Conservation (phyloP, 92 coral and sea anemone species). For the Heteractis magnifica region DNA sequence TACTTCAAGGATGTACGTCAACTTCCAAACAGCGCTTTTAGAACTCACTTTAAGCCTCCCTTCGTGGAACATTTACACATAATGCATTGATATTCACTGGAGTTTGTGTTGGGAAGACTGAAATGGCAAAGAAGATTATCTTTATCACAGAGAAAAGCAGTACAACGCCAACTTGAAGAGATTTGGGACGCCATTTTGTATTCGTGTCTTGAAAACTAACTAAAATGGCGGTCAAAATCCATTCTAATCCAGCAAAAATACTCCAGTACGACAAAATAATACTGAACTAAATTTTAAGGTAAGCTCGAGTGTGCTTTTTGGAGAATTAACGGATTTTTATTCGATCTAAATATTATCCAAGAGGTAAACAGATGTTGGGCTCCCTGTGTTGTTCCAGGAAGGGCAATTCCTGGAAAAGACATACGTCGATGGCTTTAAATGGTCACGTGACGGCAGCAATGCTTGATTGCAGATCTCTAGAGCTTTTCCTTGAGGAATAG, state of each 20-base stretch:
- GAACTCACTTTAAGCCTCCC: neutral
- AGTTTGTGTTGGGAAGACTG: neutral
- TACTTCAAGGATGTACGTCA: too few species aligned
- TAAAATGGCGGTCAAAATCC: too few species aligned
- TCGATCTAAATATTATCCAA: neutral
- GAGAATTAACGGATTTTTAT: neutral
- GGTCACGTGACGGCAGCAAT: too few species aligned
- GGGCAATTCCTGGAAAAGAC: too few species aligned
- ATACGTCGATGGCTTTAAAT: too few species aligned
- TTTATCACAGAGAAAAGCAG: neutral
- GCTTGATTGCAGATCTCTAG: too few species aligned
- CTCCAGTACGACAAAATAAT: too few species aligned
- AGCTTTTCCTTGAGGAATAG: too few species aligned
- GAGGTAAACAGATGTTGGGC: neutral
- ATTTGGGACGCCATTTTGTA: too few species aligned
- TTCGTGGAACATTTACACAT: neutral
- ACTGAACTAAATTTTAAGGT: neutral
- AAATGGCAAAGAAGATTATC: neutral
- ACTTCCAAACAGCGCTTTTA: too few species aligned
- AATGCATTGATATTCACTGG: neutral
- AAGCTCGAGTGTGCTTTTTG: neutral
- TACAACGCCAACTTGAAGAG: neutral
- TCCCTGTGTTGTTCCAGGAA: neutral
- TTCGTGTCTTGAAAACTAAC: too few species aligned
- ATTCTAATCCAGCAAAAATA: too few species aligned